Base-by-base conservation (phyloP, 2,113 vertebrate genomes). In the Picathartes gymnocephalus region DNA sequence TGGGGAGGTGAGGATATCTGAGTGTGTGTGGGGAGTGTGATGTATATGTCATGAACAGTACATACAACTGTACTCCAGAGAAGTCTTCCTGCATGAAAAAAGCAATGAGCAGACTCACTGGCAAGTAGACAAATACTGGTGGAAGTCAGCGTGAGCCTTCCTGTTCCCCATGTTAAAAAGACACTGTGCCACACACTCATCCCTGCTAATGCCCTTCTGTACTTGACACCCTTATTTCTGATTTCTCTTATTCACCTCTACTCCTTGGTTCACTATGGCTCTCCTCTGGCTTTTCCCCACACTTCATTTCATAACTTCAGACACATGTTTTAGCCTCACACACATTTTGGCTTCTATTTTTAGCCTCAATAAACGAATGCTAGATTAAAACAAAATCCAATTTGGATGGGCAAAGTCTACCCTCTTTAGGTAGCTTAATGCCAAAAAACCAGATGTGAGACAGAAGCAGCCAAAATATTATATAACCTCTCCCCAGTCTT, bases 401-500 rank as follows among this genome's bases (percentile, higher is more conserved):
- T 88, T 91, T 90, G 85, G 74, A 96, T 76, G 58, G 71, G 64
- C 79, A 83, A 85, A 96, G 64, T 51, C 35, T 79, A 50, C 33
- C 44, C 50, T 86, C 47, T 80, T 61, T 35, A 70, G 68, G 74
- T 60, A 92, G 47, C 62, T 80, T 66, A 87, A 90, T 56, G 71
- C 92, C 93, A 96, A 82, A 95, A 61, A 65, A 82, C 94, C 93
- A 97, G 90, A 88, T 94, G 93, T 92, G 85, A 94, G 76, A 81
- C 31, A 86, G 47, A 73, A 73, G 50, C 68, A 92, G 78, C 92
- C 87, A 93, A 82, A 56, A 69, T 31, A 90, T 93, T 93, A 84
- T 74, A 82, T 68, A 89, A 93, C 35, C 39, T 90, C 90, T 80
- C 91, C 37, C 23, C 61, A 71, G 88, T 35, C 79, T 83, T 83